Percentiles rank a stretch among this genome's conserved stretches.
These are phyloP conservation scores for Cydia amplana DNA, from an alignment of 1,140 invertebrate species.

Conservation along the genomic window DNA sequence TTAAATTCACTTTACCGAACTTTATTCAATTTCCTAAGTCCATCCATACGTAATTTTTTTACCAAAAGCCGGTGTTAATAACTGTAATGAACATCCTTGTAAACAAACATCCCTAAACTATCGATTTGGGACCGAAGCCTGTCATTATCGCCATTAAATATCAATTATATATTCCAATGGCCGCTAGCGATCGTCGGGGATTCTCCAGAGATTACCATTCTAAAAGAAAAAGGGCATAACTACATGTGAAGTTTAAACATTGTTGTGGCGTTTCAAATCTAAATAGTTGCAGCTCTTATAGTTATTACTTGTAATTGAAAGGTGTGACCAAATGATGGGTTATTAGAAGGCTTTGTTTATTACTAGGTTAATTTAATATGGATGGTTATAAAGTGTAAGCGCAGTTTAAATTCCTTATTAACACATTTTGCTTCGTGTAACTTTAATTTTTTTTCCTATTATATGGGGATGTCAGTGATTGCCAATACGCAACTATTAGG, in stretches of 20 bases:
- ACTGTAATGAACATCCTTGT: too few relatives aligned
- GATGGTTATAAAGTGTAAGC: not conserved
- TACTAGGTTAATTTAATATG: not conserved
- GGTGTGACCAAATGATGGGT: slow-evolving; percentile 28
- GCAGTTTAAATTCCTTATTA: not conserved
- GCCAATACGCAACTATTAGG: too few relatives aligned
- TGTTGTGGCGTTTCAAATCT: not conserved
- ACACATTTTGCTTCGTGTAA: too few relatives aligned
- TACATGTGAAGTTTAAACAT: not conserved
- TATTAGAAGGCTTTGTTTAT: slow-evolving; percentile 19
- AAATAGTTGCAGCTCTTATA: slow-evolving; percentile 26
- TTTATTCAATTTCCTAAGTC: too few relatives aligned
- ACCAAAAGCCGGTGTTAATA: not conserved
- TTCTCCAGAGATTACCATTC: slow-evolving; percentile 37
- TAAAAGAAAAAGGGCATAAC: not conserved
- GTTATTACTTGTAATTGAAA: slow-evolving; percentile 46
- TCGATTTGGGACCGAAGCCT: slow-evolving; percentile 24
- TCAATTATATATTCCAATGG: not conserved
- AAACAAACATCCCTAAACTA: slow-evolving; percentile 5
- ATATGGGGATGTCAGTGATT: too few relatives aligned
- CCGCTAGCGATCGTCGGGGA: slow-evolving; percentile 25
- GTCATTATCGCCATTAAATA: slow-evolving; percentile 22
- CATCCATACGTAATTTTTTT: too few relatives aligned
- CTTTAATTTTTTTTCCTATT: too few relatives aligned
- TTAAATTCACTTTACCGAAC: too few relatives aligned